These are phyloP conservation scores for Catagonus wagneri DNA, from an alignment of 2,113 vertebrate genomes.

Conservation along the genomic window DNA sequence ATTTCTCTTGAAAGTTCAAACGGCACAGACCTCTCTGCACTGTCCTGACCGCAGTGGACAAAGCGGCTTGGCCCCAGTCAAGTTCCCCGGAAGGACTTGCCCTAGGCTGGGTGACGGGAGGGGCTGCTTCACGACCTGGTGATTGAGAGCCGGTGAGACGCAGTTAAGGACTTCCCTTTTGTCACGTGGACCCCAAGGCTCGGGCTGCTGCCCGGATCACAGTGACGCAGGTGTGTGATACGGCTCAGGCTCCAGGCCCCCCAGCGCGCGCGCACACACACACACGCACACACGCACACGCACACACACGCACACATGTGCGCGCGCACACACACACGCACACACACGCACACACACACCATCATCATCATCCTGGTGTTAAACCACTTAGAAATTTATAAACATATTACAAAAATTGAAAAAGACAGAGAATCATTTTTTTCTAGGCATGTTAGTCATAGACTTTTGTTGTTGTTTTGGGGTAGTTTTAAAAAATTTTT, in stretches of 20 bases:
- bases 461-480: neutral
- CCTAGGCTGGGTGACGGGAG: neutral
- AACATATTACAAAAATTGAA: neutral
- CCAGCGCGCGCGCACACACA: neutral
- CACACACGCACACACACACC: neutral
- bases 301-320: neutral
- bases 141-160: neutral
- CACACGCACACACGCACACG: neutral
- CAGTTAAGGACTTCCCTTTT: neutral
- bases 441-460: neutral
- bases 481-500: neutral
- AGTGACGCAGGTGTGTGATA: neutral
- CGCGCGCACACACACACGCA: too few relatives aligned
- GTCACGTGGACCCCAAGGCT: neutral
- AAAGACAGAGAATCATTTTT: neutral
- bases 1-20: slow-evolving; percentile 13
- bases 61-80: neutral
- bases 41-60: neutral
- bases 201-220: neutral
- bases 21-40: neutral
- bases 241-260: neutral
- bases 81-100: neutral
- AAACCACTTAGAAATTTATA: slow-evolving; percentile 10
- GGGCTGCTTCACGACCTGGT: neutral
- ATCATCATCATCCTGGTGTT: neutral